These are phyloP conservation scores for Mormyrops boulengeri DNA, from an alignment of 2,797 vertebrate genomes.

Conservation along the genomic window DNA sequence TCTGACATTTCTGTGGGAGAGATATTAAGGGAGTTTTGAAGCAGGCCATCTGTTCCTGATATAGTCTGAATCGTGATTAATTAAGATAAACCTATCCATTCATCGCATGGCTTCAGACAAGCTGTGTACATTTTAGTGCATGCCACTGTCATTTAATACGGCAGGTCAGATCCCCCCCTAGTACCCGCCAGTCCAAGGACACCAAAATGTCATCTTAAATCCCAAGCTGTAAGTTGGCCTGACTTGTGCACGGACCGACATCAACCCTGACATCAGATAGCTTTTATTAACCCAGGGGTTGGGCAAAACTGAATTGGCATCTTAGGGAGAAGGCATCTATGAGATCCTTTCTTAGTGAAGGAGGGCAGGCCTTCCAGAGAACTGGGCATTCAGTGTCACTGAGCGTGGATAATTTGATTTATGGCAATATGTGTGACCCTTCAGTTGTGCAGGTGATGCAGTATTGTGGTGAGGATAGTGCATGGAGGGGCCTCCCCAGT, in stretches of 20 bases:
- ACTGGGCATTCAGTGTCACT: background rate
- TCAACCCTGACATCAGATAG: background rate
- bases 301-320: background rate
- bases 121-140: background rate
- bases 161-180: background rate
- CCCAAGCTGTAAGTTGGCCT: background rate
- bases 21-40: background rate
- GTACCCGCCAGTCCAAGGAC: background rate
- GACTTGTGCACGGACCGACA: background rate
- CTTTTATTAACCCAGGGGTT: background rate
- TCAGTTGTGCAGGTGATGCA: background rate
- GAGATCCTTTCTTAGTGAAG: background rate
- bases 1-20: background rate
- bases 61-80: background rate
- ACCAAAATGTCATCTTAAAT: slow-evolving; percentile 17
- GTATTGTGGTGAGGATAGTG: background rate
- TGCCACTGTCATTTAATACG: background rate
- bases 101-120: background rate
- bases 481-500: background rate
- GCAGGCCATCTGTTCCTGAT: background rate
- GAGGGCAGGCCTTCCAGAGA: background rate
- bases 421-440: background rate
- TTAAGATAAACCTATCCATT: background rate
- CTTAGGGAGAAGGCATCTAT: background rate
- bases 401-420: background rate